These are phyloP conservation scores for Philhelius pedissequus DNA, from an alignment of 2,888 invertebrate genomes.

Conservation along the genomic window DNA sequence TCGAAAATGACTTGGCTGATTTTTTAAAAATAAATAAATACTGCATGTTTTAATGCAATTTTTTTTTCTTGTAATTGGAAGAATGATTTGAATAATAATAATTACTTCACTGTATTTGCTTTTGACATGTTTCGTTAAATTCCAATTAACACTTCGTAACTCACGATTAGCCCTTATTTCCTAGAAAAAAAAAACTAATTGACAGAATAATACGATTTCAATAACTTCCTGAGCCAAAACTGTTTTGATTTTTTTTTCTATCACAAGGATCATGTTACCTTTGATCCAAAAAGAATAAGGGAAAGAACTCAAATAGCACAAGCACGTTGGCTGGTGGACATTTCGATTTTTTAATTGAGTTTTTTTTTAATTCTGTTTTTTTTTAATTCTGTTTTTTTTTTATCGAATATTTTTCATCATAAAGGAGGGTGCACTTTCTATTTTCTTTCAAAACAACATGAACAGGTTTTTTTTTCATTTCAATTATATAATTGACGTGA, in stretches of 20 bases:
- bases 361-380: background rate
- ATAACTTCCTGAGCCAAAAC: background rate
- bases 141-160: too few species aligned
- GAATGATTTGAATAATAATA: too few species aligned
- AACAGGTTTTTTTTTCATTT: constrained; percentile 6
- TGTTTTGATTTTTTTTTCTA: background rate
- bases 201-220: too few species aligned
- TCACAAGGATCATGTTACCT: background rate
- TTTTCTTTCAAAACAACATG: background rate
- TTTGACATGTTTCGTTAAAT: too few species aligned
- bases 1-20: too few species aligned
- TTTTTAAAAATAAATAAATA: too few species aligned
- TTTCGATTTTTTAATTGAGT: background rate
- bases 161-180: too few species aligned
- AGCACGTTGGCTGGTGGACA: background rate
- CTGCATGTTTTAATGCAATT: too few species aligned
- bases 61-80: too few species aligned
- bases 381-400: background rate
- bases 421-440: background rate
- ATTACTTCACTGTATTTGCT: too few species aligned
- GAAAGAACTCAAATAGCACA: background rate
- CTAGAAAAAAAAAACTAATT: too few species aligned
- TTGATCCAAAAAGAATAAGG: background rate
- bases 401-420: background rate
- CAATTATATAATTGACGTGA: background rate